These are phyloP conservation scores for Chironomus tentans DNA, from an alignment of 2,888 invertebrate species.

Conservation along the genomic window DNA sequence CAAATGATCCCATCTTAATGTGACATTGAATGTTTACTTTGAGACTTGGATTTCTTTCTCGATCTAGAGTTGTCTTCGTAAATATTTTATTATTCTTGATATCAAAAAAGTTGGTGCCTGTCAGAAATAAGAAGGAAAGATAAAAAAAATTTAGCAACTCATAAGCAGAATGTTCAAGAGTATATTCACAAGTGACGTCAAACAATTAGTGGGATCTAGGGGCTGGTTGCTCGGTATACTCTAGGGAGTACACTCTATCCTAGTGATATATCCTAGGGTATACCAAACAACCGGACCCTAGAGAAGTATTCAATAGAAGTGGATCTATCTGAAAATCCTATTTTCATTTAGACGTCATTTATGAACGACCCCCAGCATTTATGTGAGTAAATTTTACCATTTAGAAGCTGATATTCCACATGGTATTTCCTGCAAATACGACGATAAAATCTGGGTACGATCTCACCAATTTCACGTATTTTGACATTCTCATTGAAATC, in stretches of 20 bases:
- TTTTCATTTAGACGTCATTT: no score
- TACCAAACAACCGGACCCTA: no score
- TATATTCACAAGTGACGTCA: no score
- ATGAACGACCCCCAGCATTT: not conserved
- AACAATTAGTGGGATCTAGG: no score
- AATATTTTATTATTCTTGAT: slow-evolving; percentile 40
- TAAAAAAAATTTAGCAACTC: not conserved
- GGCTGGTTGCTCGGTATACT: no score
- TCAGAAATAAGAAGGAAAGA: slow-evolving; percentile 3
- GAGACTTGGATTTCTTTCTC: slow-evolving; percentile 41
- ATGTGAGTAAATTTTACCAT: slow-evolving; percentile 36
- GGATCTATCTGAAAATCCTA: no score
- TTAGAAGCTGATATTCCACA: slow-evolving; percentile 43
- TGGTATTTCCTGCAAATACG: slow-evolving; percentile 45
- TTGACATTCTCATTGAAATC: slow-evolving; percentile 16
- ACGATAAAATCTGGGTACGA: slow-evolving; percentile 41
- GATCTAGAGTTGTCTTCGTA: slow-evolving; percentile 42
- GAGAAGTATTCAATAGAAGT: no score
- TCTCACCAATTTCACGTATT: slow-evolving; percentile 37
- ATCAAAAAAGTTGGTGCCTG: slow-evolving; percentile 40
- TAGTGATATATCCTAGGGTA: no score
- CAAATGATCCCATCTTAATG: slow-evolving; percentile 33
- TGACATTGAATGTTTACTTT: slow-evolving; percentile 41
- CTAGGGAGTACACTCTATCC: no score
- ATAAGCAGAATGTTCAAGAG: not conserved